Percentiles rank a stretch among this genome's conserved stretches.
Evolutionary conservation across 2,797 vertebrate genomes (phyloP).

Genomic region (Leptoclinus maculatus): DNA sequence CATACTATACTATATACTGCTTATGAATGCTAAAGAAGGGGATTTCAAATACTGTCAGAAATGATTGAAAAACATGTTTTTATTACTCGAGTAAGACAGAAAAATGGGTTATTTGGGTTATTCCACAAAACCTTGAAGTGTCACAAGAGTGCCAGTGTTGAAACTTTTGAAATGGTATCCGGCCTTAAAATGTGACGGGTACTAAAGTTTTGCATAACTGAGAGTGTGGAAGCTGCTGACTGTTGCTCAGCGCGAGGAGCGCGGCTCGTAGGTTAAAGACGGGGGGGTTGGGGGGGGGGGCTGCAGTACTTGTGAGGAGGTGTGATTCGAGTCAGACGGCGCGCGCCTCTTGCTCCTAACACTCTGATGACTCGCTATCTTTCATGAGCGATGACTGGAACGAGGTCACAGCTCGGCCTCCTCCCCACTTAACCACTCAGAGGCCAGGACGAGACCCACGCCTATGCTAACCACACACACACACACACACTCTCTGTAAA

Average conservation of each 20-base stretch:
- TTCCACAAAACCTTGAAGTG: no score
- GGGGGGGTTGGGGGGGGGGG: conserved; percentile 49
- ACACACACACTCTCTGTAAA: not conserved
- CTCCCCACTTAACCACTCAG: conserved; percentile 61
- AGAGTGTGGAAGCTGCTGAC: not conserved
- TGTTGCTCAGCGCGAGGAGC: conserved; percentile 22
- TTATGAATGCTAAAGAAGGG: not conserved
- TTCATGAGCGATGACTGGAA: conserved; percentile 80
- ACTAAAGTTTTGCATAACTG: conserved; percentile 27
- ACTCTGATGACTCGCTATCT: conserved; percentile 75
- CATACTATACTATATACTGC: no score
- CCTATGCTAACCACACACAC: conserved; percentile 10
- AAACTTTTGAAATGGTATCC: not conserved
- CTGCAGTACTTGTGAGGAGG: conserved; percentile 80
- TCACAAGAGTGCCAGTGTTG: not conserved
- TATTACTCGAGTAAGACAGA: not conserved
- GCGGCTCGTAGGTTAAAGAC: conserved; percentile 65
- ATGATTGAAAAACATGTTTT: not conserved
- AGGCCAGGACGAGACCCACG: conserved; percentile 24
- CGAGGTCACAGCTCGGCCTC: conserved; percentile 57
- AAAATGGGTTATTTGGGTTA: no score
- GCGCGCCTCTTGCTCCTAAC: conserved; percentile 83
- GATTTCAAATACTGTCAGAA: not conserved
- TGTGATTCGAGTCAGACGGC: conserved; percentile 84
- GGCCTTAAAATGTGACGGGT: conserved; percentile 5